Percentiles rank a stretch among this genome's conserved stretches.
These are phyloP conservation scores for Gadus macrocephalus DNA, from an alignment of 2,113 vertebrate genomes.

Conservation along the genomic window DNA sequence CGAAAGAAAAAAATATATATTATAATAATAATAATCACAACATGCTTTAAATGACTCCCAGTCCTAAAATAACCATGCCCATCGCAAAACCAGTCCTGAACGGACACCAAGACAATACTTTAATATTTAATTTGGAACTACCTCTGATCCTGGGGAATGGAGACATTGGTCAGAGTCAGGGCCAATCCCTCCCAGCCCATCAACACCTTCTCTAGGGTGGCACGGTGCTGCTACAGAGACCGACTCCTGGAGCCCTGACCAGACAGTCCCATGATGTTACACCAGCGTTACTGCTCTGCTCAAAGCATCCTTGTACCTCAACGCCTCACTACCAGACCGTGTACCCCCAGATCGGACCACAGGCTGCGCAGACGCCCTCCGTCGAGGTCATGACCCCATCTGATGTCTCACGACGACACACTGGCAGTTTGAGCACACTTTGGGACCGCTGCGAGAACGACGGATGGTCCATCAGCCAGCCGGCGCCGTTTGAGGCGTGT, in stretches of 20 bases:
- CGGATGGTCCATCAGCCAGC: too few species aligned
- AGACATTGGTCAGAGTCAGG: background rate
- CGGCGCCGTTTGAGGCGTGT: too few species aligned
- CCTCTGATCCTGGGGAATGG: constrained; percentile 20
- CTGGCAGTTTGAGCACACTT: too few species aligned
- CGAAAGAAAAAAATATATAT: constrained; percentile 21
- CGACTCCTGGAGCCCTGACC: too few species aligned
- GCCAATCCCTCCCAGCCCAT: too few species aligned
- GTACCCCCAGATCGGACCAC: background rate
- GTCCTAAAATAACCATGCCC: background rate
- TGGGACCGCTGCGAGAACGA: too few species aligned
- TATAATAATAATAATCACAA: constrained; percentile 7
- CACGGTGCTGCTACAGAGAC: too few species aligned
- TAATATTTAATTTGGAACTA: constrained; percentile 16
- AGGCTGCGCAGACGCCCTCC: background rate
- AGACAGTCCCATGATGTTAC: background rate
- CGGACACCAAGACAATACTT: background rate
- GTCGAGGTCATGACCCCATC: too few species aligned
- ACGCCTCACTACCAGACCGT: background rate
- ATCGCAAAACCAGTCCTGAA: background rate
- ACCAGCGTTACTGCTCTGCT: too few species aligned
- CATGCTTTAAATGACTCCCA: constrained; percentile 37
- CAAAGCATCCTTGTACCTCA: too few species aligned
- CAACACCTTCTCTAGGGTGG: too few species aligned
- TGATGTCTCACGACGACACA: too few species aligned